Conservation (phyloP, 2,113 vertebrate species). For the Apistogramma diplotaenia region DNA sequence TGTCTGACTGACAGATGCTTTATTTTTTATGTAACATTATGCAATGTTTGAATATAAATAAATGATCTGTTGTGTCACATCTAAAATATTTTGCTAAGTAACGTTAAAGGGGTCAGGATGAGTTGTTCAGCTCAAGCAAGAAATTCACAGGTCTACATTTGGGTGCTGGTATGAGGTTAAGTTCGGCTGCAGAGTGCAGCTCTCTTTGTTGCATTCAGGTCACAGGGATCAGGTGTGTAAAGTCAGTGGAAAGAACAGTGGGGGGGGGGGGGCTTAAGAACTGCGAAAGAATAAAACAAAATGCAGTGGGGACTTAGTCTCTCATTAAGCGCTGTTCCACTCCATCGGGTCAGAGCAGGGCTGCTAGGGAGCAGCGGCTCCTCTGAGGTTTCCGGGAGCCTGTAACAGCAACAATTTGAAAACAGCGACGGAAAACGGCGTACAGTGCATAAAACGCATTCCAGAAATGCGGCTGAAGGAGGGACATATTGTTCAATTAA, state of each 20-base stretch:
- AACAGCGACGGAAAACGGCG: background rate
- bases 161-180: background rate
- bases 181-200: constrained; percentile 1
- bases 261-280: constrained; percentile 33
- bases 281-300: constrained; percentile 27
- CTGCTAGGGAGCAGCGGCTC: background rate
- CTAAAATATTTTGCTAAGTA: constrained; percentile 24
- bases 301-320: constrained; percentile 16
- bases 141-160: constrained; percentile 60
- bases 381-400: background rate
- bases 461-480: background rate
- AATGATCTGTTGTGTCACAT: constrained; percentile 19
- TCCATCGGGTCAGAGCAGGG: constrained; percentile 22
- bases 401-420: background rate
- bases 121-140: background rate
- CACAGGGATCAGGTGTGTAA: constrained; percentile 58
- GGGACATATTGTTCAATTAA: background rate
- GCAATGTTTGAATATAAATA: constrained; percentile 23
- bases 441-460: background rate
- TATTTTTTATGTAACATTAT: constrained; percentile 17
- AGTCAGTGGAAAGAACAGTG: constrained; percentile 65
- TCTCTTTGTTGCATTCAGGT: constrained; percentile 29
- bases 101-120: background rate
- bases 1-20: background rate
- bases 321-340: constrained; percentile 53